Evolutionary conservation across 2,113 vertebrate genomes (phyloP), one percentile per base, ranked within the genome.

Genomic region (Gila orcuttii): DNA sequence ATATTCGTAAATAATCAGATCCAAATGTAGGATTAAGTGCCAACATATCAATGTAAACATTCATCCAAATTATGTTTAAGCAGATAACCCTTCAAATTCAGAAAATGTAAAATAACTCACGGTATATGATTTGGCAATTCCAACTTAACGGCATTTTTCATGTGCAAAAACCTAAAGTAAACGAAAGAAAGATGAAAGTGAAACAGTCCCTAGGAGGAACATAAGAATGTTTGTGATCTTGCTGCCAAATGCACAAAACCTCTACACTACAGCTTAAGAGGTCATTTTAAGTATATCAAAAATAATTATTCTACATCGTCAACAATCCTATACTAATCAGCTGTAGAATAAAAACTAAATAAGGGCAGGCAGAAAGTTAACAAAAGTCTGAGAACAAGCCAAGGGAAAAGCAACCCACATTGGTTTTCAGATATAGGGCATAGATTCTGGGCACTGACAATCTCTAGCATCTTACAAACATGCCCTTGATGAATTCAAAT

Each of bases 81-180:
- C 31, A 17, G 64, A 15, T 60, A 31, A 7, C 66, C 13, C 11
- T 64, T 19, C 10, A 23, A 0, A 36, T 12, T 75, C 1, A 59
- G 39, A 15, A 68, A 25, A 84, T 3, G 75, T 57, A 47, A 6
- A 13, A 7, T 5, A 55, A 95, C 94, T 94, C 93, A 94, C 93
- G 91, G 87, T 93, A 91, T 91, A 90, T 87, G 80, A 89, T 92
- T 94, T 94, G 93, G 91, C 93, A 93, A 94, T 83, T 87, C 91
- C 91, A 90, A 92, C 89, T 93, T 91, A 93, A 93, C 90, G 90
- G 91, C 94, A 95, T 95, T 89, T 93, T 95, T 93, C 87, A 92
- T 89, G 93, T 87, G 89, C 71, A 79, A 93, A 42, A 92, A 93
- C 89, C 94, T 94, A 89, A 25, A 92, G 91, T 3, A 86, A 79